Evolutionary conservation across 1,140 invertebrate species (phyloP).

Genomic region (Heterodera carotae): DNA sequence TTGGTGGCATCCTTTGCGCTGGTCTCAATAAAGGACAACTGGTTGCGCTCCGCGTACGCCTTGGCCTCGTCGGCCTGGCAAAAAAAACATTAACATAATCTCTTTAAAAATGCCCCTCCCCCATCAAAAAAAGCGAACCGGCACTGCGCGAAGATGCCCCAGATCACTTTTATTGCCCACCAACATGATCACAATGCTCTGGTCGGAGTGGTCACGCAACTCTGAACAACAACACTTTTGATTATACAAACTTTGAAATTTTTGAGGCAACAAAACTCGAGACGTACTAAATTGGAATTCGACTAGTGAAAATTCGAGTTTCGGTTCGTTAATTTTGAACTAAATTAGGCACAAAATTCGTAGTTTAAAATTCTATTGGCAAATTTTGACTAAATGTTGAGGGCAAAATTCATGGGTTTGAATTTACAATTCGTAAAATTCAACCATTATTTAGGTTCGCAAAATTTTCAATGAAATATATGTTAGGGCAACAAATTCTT

Average conservation of each 20-base stretch:
- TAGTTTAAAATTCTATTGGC: too few relatives aligned
- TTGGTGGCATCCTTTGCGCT: slow-evolving; percentile 99
- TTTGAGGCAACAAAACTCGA: not conserved
- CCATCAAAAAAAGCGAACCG: slow-evolving; percentile 67
- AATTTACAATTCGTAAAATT: too few relatives aligned
- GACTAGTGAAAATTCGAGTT: too few relatives aligned
- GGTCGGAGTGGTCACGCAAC: slow-evolving; percentile 51
- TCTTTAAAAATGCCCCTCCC: too few relatives aligned
- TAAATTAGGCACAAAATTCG: too few relatives aligned
- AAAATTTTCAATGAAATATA: not conserved
- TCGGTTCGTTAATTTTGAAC: too few relatives aligned
- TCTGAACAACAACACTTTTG: too few relatives aligned
- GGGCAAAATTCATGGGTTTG: too few relatives aligned
- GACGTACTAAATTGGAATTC: too few relatives aligned
- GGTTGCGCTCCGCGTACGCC: slow-evolving; percentile 93
- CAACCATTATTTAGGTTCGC: too few relatives aligned
- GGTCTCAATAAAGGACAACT: slow-evolving; percentile 98
- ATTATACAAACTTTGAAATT: not conserved
- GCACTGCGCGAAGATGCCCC: slow-evolving; percentile 93
- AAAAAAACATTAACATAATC: not conserved
- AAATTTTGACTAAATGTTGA: too few relatives aligned
- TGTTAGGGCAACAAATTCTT: too few relatives aligned
- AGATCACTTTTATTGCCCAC: slow-evolving; percentile 96
- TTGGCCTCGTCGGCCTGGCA: slow-evolving; percentile 87
- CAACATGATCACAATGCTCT: slow-evolving; percentile 94